Base-by-base conservation (phyloP, 2,888 invertebrate genomes). In the Lottia gigantea region DNA sequence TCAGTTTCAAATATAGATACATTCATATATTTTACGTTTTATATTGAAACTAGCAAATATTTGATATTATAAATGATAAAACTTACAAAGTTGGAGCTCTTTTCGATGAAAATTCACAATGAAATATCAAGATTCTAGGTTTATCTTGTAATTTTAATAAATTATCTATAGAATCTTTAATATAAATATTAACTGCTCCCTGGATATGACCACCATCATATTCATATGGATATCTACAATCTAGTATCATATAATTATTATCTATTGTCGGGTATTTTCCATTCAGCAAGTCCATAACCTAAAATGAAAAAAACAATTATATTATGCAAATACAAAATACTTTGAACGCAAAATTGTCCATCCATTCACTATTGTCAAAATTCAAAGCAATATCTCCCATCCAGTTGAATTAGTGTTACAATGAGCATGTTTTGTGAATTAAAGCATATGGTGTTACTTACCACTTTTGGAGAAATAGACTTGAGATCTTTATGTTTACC, bases 241-340 rank as follows among this genome's bases (percentile, higher is more conserved):
- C 11, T 66, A 16, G 45, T 46, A 46, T 71, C 67, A 46, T 97
- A 97, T 0, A 97, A 97, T 88, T 96, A 98, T 77, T 96, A 98
- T 77, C 97, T 92, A 86, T 97, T 97, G 89, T 97, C 97, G 67
- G 97, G 93, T 25, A 98, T 90, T 88, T 91, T 91, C 40, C 40
- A 40, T 40, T 40, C 11, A 40, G 6, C 40, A 40, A 8, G 40
- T 40, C 40, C 40, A 40, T 11, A 8, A 40, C 40, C 40, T 40
- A 40, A 40, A 40, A 40, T 23, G 11, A 40, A 3, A 40, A 40
- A 40, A 8, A 40, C 2, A 6, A 11, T 11, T 40, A 8, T 40
- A 6, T 8, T 40, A 40, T 6, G 31, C 40, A 40, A 40, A 6
- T 6, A 8, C 40, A 40, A 40, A 1, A 4, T 31, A n/a, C n/a